Base-by-base conservation (phyloP, 2,888 invertebrate species). In the Caenorhabditis sp. region DNA sequence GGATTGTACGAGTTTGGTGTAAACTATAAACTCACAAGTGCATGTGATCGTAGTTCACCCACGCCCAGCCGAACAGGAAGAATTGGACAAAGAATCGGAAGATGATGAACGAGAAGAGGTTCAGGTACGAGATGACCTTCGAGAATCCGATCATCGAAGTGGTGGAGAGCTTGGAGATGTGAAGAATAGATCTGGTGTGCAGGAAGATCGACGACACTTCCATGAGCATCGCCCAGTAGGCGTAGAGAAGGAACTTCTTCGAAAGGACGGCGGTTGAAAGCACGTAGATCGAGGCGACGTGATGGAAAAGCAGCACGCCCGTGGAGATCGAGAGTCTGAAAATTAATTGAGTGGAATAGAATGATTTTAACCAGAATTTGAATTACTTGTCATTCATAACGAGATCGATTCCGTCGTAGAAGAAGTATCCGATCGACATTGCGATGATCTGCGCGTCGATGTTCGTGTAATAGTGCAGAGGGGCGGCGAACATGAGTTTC, bases 201-300 rank as follows among this genome's bases (percentile, higher is more conserved):
- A 82, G 55, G 70, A 80, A 78, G 11, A 82, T 78, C 13, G 82
- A 82, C 2, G 80, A 80, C 5, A 82, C 77, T 55, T 82, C 82
- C 82, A 82, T 82, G 2, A 82, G 58, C 59, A 82, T 63, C 9
- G 80, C 82, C 82, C 82, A 82, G 53, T 79, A 82, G 8, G 82
- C 82, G 62, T 78, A 82, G 17, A 82, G 61, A 7, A 82, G 63
- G 71, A 82, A 82, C 35, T 82, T 82, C 45, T 78, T 63, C 4
- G 82, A 82, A 9, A 71, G 71, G 24, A 80, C 55, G 13, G 80
- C 78, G 9, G 76, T 75, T 1, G 79, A 72, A 24, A 82, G 56
- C 35, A 82, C 80, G 46, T 76, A 78, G 27, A 80, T 74, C 11
- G 82, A 78, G 32, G 74, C 82, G 32, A 65, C 59, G 52, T 82